These are phyloP conservation scores for Colletes collaris DNA, from an alignment of 2,888 invertebrate genomes.

Conservation along the genomic window DNA sequence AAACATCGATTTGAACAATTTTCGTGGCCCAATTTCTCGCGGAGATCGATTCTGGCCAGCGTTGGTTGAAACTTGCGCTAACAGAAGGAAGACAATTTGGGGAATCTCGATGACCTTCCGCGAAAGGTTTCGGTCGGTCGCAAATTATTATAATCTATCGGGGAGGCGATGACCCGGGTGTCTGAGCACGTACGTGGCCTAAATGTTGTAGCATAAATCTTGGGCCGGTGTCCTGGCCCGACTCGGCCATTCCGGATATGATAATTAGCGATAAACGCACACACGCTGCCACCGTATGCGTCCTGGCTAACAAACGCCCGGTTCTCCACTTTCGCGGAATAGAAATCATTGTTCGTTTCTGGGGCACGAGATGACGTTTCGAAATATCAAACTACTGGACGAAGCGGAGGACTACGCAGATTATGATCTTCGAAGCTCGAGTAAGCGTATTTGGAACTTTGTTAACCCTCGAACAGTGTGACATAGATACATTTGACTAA, in stretches of 20 bases:
- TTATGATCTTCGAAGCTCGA: too few species aligned
- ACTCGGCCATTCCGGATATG: constrained; percentile 20
- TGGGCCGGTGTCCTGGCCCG: background rate
- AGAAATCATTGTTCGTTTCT: constrained; percentile 18
- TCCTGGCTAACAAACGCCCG: constrained; percentile 25
- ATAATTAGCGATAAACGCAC: constrained; percentile 41
- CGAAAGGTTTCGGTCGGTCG: background rate
- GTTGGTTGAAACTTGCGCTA: too few species aligned
- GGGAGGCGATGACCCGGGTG: constrained; percentile 14
- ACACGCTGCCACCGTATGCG: constrained; percentile 7
- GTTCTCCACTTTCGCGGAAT: background rate
- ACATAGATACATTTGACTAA: too few species aligned
- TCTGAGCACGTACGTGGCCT: constrained; percentile 20
- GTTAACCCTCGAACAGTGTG: too few species aligned
- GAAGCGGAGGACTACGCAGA: too few species aligned
- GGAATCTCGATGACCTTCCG: background rate
- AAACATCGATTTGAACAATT: too few species aligned
- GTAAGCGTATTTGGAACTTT: too few species aligned
- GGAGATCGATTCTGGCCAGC: too few species aligned
- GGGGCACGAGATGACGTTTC: too few species aligned
- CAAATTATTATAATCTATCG: constrained; percentile 43
- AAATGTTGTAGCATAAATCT: constrained; percentile 49
- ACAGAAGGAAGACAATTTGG: too few species aligned
- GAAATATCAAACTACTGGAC: too few species aligned
- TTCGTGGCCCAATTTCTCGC: too few species aligned